These are phyloP conservation scores for Chelon auratus DNA, from an alignment of 2,797 vertebrate species.

Conservation along the genomic window DNA sequence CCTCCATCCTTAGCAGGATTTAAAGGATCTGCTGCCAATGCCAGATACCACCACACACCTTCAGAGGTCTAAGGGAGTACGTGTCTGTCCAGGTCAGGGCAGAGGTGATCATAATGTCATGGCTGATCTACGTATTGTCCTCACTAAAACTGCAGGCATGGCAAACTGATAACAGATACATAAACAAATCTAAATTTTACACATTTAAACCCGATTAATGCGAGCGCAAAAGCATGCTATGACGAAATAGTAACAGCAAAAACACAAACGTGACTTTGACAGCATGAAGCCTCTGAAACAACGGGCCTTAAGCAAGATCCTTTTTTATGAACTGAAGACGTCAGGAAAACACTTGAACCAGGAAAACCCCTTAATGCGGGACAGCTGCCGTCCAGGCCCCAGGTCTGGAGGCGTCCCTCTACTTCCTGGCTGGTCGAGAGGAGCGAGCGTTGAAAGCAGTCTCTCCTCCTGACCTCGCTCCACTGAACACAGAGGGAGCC, in stretches of 20 bases:
- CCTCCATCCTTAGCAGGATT: no score
- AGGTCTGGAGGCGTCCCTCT: slow-evolving; percentile 22
- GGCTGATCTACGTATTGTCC: neutral
- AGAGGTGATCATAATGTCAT: no score
- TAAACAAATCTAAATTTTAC: neutral
- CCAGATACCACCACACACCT: no score
- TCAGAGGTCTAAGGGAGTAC: no score
- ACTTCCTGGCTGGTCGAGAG: slow-evolving; percentile 81
- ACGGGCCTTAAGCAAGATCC: neutral
- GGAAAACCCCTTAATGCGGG: slow-evolving; percentile 4
- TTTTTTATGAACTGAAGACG: neutral
- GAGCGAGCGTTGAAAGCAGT: slow-evolving; percentile 89
- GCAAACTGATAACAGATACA: neutral
- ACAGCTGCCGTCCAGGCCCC: slow-evolving; percentile 14
- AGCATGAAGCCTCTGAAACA: neutral
- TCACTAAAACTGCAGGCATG: neutral
- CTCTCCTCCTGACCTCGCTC: slow-evolving; percentile 88
- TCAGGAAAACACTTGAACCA: slow-evolving; percentile 6
- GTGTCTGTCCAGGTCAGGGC: no score
- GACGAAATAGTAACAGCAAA: no score
- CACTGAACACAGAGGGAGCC: slow-evolving; percentile 93
- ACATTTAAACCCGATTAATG: neutral
- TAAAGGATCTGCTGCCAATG: no score
- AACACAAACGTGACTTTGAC: no score
- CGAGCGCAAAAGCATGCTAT: no score